These are phyloP conservation scores for Cuniculus paca DNA, from an alignment of 2,797 vertebrate species.

Conservation along the genomic window DNA sequence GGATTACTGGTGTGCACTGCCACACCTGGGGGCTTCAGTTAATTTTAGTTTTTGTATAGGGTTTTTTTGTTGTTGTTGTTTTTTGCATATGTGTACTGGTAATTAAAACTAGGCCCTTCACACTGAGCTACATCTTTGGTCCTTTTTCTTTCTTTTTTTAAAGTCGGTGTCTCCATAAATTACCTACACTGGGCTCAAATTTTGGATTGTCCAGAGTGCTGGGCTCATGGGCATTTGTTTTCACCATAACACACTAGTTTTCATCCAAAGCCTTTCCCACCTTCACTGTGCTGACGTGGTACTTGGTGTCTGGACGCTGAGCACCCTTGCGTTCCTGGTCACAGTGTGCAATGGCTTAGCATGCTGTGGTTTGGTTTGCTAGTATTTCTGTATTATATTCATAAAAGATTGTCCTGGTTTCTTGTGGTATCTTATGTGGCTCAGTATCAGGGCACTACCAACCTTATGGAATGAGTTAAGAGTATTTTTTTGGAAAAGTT, in stretches of 20 bases:
- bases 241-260: not conserved
- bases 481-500: not conserved
- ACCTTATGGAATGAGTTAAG: not conserved
- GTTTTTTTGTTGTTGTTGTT: not conserved
- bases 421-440: not conserved
- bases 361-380: not conserved
- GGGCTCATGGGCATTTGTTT: not conserved
- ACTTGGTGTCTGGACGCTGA: not conserved
- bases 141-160: not conserved
- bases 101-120: not conserved
- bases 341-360: not conserved
- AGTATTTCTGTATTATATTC: not conserved
- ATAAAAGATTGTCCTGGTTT: not conserved
- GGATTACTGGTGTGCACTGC: not conserved
- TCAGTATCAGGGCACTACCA: not conserved
- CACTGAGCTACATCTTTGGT: not conserved
- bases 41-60: not conserved
- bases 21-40: not conserved
- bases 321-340: not conserved
- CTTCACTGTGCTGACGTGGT: not conserved
- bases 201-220: not conserved
- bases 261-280: not conserved
- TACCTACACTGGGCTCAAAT: not conserved
- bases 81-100: not conserved
- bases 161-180: not conserved